Conservation (phyloP, 2,113 vertebrate species). For the Heterotilapia buettikoferi region DNA sequence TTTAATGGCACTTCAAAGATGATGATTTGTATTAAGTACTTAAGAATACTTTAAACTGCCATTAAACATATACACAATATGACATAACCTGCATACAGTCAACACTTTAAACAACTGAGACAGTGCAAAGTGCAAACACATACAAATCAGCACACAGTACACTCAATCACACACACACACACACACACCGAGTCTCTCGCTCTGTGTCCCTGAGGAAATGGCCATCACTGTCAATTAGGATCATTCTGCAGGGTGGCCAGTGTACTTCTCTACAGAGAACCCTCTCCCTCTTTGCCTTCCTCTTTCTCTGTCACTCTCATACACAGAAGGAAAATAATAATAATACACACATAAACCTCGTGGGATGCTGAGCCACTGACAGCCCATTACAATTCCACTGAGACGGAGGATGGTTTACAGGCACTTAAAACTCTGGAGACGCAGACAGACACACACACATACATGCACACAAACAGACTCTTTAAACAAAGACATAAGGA, state of each 20-base stretch:
- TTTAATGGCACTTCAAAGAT: neutral
- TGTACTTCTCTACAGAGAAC: slow-evolving; percentile 20
- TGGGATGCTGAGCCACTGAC: slow-evolving; percentile 39
- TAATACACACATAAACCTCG: slow-evolving; percentile 45
- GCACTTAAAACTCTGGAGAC: slow-evolving; percentile 18
- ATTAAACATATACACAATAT: neutral
- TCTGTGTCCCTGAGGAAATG: slow-evolving; percentile 1
- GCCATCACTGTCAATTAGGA: slow-evolving; percentile 52
- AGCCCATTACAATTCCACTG: slow-evolving; percentile 55
- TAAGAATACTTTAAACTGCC: neutral
- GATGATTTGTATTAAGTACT: neutral
- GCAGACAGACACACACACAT: neutral
- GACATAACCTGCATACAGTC: neutral
- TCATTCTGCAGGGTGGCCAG: slow-evolving; percentile 27
- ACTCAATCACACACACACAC: neutral
- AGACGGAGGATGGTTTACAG: slow-evolving; percentile 51
- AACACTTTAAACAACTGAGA: neutral
- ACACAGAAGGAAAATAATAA: neutral
- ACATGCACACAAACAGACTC: neutral
- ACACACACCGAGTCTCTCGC: neutral
- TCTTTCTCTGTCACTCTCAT: slow-evolving; percentile 4
- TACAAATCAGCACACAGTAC: neutral
- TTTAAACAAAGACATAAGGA: neutral
- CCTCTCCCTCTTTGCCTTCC: neutral
- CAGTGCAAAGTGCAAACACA: neutral